These are phyloP conservation scores for Acanthisitta chloris DNA, from an alignment of 2,113 vertebrate species.

Conservation along the genomic window DNA sequence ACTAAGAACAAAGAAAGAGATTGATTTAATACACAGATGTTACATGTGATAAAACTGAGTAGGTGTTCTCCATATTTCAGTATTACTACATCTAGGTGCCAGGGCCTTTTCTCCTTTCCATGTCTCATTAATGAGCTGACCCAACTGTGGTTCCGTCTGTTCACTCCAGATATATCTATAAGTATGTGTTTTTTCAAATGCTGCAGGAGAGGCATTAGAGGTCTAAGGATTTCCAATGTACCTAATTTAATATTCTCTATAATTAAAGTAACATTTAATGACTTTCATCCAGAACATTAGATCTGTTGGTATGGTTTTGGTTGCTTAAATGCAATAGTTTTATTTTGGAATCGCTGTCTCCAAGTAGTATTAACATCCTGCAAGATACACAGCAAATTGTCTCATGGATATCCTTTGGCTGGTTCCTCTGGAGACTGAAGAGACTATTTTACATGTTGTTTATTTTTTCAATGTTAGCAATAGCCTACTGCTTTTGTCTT, in stretches of 20 bases:
- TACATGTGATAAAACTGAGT: background rate
- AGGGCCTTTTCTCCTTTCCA: background rate
- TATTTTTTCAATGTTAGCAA: conserved; percentile 34
- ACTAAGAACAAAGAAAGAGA: conserved; percentile 37
- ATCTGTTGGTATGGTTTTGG: background rate
- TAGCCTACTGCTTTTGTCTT: conserved; percentile 37
- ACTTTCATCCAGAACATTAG: background rate
- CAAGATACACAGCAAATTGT: background rate
- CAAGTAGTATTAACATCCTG: conserved; percentile 29
- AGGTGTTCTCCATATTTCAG: background rate
- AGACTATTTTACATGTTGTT: background rate
- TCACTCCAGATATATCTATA: too few species aligned
- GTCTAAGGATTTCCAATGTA: background rate
- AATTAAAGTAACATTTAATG: background rate
- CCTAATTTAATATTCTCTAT: background rate
- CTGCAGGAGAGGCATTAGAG: background rate
- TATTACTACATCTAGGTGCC: background rate
- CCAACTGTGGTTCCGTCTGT: background rate
- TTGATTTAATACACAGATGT: conserved; percentile 41
- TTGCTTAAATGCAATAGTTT: background rate
- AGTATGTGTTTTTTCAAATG: too few species aligned
- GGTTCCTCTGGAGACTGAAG: background rate
- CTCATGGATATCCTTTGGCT: conserved; percentile 5
- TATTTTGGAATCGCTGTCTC: background rate
- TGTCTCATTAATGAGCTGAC: background rate